Evolutionary conservation across 2,888 invertebrate species (phyloP).

Genomic region (Chrysodeixis includens): DNA sequence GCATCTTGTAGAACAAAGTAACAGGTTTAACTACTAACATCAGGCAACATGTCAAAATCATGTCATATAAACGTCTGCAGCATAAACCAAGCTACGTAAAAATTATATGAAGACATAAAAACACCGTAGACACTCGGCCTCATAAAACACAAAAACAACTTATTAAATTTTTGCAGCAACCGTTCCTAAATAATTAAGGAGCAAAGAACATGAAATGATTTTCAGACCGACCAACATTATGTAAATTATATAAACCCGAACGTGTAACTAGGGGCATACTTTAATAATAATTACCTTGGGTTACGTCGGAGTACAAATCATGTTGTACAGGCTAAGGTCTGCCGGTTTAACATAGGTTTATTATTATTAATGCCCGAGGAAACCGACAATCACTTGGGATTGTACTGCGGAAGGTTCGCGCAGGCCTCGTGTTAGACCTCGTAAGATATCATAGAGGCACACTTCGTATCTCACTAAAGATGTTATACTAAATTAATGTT

Average conservation of each 20-base stretch:
- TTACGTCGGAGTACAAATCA: slow-evolving; percentile 60
- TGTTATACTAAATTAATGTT: slow-evolving; percentile 61
- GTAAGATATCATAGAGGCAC: slow-evolving; percentile 55
- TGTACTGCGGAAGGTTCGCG: slow-evolving; percentile 44
- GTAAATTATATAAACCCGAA: slow-evolving; percentile 56
- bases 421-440: slow-evolving; percentile 39
- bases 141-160: slow-evolving; percentile 56
- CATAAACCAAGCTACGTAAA: slow-evolving; percentile 46
- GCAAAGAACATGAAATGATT: slow-evolving; percentile 60
- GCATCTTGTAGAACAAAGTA: neutral
- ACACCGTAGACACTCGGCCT: slow-evolving; percentile 31
- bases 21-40: slow-evolving; percentile 21
- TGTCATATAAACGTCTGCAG: slow-evolving; percentile 32
- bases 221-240: slow-evolving; percentile 57
- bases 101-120: slow-evolving; percentile 51
- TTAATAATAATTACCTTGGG: slow-evolving; percentile 63
- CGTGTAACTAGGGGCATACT: slow-evolving; percentile 56
- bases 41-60: slow-evolving; percentile 22
- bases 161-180: slow-evolving; percentile 55
- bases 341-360: slow-evolving; percentile 59
- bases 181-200: slow-evolving; percentile 57
- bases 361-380: slow-evolving; percentile 63
- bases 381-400: slow-evolving; percentile 59
- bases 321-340: slow-evolving; percentile 55
- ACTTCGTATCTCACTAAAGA: slow-evolving; percentile 33